Evolutionary conservation across 2,888 invertebrate genomes (phyloP).

Genomic region (Sphaerophoria taeniata): DNA sequence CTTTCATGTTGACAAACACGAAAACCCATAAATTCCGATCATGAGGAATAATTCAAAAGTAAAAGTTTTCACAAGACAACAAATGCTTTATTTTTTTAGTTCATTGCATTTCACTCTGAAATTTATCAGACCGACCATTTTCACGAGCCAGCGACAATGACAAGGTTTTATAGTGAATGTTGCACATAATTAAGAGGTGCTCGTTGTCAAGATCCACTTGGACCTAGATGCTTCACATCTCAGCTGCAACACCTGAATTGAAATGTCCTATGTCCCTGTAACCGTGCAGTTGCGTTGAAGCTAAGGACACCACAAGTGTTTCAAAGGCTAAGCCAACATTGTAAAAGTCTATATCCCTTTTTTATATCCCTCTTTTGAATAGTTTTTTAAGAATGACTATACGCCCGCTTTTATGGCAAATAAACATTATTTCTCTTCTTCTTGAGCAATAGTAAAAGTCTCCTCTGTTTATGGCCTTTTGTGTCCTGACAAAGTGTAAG

Average conservation of each 20-base stretch:
- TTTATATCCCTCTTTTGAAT: not conserved
- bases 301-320: constrained; percentile 48
- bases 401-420: constrained; percentile 64
- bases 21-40: constrained; percentile 55
- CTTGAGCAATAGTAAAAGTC: constrained; percentile 68
- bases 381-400: not conserved
- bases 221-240: not conserved
- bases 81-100: constrained; percentile 48
- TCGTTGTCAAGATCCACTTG: constrained; percentile 1
- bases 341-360: constrained; percentile 54
- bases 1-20: constrained; percentile 25
- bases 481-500: constrained; percentile 31
- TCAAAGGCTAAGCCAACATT: constrained; percentile 57
- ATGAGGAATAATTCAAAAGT: constrained; percentile 52
- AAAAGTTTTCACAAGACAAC: constrained; percentile 27
- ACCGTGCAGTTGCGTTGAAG: not conserved
- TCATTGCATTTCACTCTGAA: constrained; percentile 24
- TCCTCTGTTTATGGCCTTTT: constrained; percentile 64
- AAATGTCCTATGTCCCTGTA: constrained; percentile 11
- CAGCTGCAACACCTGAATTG: constrained; percentile 50
- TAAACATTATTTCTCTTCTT: constrained; percentile 64
- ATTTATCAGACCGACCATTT: not conserved
- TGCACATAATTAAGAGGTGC: constrained; percentile 64
- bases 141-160: constrained; percentile 5
- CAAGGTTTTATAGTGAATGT: constrained; percentile 44